phyloP scores from a whole-genome alignment of 2,888 invertebrate genomes.

The Plemyria rubiginata region DNA sequence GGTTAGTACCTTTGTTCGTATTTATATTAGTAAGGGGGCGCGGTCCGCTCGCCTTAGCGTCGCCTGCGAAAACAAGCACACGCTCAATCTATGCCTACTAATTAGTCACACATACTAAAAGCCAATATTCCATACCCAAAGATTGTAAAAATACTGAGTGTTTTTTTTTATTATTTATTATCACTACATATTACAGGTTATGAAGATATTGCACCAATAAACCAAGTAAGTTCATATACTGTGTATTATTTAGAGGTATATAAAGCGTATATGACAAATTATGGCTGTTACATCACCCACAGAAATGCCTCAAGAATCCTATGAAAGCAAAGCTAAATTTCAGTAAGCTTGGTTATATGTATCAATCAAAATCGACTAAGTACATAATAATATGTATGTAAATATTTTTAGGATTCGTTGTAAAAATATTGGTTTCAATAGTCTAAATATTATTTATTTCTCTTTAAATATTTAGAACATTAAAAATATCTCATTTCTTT shows the following conservation, averaged over 20 bases:
- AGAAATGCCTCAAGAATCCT: slow-evolving; percentile 53
- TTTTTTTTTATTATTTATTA: too few relatives aligned
- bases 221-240: neutral
- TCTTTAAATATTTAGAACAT: neutral
- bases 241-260: slow-evolving; percentile 26
- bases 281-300: slow-evolving; percentile 83
- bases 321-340: slow-evolving; percentile 59
- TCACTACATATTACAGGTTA: too few relatives aligned
- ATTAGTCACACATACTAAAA: slow-evolving; percentile 39
- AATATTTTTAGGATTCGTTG: slow-evolving; percentile 1
- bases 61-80: slow-evolving; percentile 82
- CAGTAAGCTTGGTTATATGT: slow-evolving; percentile 34
- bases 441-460: neutral
- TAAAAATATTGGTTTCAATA: neutral
- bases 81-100: slow-evolving; percentile 54
- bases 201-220: too few relatives aligned
- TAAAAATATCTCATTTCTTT: too few relatives aligned
- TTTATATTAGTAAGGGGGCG: slow-evolving; percentile 72
- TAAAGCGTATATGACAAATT: slow-evolving; percentile 55
- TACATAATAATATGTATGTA: neutral
- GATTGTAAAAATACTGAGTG: slow-evolving; percentile 25
- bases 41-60: slow-evolving; percentile 73
- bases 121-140: slow-evolving; percentile 14
- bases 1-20: slow-evolving; percentile 80
- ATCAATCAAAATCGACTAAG: slow-evolving; percentile 6